These are phyloP conservation scores for Pterois miles DNA, from an alignment of 2,797 vertebrate genomes.

Conservation along the genomic window DNA sequence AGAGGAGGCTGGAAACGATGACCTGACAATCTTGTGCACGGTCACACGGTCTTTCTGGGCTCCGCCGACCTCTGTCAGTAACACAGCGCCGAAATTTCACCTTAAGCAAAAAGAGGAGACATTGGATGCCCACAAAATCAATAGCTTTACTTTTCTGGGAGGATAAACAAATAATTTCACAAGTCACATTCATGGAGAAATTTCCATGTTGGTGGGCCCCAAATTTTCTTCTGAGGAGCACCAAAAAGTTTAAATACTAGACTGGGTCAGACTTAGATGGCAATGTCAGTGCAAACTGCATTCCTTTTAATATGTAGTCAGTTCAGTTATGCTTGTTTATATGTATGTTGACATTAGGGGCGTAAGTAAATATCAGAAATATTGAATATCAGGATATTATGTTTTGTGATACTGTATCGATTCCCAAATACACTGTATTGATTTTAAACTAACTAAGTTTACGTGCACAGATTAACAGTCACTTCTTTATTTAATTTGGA, in stretches of 20 bases:
- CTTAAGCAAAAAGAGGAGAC: constrained; percentile 61
- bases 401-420: no score
- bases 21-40: constrained; percentile 52
- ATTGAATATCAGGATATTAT: no score
- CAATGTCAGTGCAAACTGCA: not conserved
- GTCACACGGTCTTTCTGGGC: constrained; percentile 56
- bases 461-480: no score
- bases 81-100: constrained; percentile 51
- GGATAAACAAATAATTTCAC: constrained; percentile 52
- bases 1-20: constrained; percentile 62
- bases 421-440: no score
- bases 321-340: not conserved
- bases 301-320: not conserved
- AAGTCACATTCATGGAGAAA: constrained; percentile 37
- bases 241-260: not conserved
- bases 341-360: no score
- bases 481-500: no score
- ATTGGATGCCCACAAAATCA: constrained; percentile 66
- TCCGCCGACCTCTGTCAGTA: constrained; percentile 57
- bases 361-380: no score
- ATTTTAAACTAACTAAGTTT: no score
- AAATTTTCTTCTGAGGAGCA: constrained; percentile 6
- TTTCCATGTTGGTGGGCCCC: constrained; percentile 13
- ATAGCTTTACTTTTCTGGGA: constrained; percentile 63
- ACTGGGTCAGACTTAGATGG: not conserved